Conservation (phyloP, 2,797 vertebrate genomes). For the Hafferia zeledoni region DNA sequence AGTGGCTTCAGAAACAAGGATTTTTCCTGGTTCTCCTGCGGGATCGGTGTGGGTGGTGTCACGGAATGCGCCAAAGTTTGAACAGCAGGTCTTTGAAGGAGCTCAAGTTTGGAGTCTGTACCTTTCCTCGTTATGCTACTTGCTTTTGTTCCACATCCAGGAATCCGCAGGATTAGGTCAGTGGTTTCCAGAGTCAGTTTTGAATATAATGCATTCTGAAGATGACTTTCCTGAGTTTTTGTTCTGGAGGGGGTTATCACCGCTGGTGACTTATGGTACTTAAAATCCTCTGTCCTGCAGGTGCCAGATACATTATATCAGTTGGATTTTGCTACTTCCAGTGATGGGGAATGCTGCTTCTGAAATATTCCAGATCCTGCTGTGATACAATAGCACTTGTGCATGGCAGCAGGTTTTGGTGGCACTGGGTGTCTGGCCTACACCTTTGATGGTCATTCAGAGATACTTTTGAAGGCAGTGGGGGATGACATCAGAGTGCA, state of each 20-base stretch:
- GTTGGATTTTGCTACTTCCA: neutral
- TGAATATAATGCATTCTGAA: neutral
- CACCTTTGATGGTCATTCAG: neutral
- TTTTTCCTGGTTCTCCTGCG: neutral
- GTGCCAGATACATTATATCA: neutral
- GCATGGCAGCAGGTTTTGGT: neutral
- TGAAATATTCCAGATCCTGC: neutral
- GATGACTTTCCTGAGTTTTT: neutral
- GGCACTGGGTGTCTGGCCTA: neutral
- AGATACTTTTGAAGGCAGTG: neutral
- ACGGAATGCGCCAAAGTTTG: neutral
- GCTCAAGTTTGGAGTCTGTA: neutral
- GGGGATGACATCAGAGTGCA: neutral
- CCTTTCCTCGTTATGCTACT: neutral
- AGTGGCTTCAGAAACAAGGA: neutral
- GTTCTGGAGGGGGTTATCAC: neutral
- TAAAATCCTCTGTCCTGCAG: accelerated
- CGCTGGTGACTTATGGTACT: accelerated
- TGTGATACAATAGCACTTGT: neutral
- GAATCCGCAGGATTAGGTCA: neutral
- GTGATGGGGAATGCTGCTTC: neutral
- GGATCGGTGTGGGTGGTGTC: neutral
- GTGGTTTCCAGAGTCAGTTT: neutral
- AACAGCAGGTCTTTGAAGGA: neutral
- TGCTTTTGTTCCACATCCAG: neutral